phyloP scores from a whole-genome alignment of 2,888 invertebrate species.

The Geophilus truncorum region DNA sequence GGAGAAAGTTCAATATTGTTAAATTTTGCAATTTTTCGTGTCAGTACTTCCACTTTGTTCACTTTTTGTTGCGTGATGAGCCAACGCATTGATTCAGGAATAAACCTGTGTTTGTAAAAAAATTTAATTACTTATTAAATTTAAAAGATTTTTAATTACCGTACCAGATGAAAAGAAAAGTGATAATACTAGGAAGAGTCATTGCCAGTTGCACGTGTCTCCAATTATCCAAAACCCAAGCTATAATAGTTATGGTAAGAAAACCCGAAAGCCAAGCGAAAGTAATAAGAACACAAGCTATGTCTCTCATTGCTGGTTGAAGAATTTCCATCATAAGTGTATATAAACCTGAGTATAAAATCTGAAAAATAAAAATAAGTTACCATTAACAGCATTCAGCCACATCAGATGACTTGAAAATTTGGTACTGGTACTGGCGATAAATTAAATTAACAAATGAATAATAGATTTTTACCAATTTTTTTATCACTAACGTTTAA shows the following conservation, averaged over 20 bases:
- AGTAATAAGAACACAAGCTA: slow-evolving; percentile 45
- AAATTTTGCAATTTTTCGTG: slow-evolving; percentile 10
- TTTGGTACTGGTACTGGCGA: no score
- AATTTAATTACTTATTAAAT: no score
- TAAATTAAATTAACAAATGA: no score
- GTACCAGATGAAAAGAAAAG: slow-evolving; percentile 50
- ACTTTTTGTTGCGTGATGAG: slow-evolving; percentile 30
- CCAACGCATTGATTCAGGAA: slow-evolving; percentile 36
- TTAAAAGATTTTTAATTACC: no score
- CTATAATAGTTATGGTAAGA: slow-evolving; percentile 50
- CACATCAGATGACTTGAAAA: no score
- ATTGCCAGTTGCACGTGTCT: slow-evolving; percentile 53
- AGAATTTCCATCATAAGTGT: slow-evolving; percentile 50
- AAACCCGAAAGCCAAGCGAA: slow-evolving; percentile 47
- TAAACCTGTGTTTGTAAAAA: no score
- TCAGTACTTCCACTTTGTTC: slow-evolving; percentile 19
- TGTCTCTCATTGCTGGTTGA: slow-evolving; percentile 50
- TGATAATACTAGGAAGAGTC: slow-evolving; percentile 51
- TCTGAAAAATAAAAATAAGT: no score
- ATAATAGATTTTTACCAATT: no score
- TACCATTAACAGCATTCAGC: no score
- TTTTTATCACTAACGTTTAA: no score
- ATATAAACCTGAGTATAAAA: not conserved
- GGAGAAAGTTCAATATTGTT: not conserved
- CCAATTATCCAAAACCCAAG: slow-evolving; percentile 54